Evolutionary conservation across 2,797 vertebrate genomes (phyloP), one percentile per base, ranked within the genome.

Genomic region (Danio kyathit): DNA sequence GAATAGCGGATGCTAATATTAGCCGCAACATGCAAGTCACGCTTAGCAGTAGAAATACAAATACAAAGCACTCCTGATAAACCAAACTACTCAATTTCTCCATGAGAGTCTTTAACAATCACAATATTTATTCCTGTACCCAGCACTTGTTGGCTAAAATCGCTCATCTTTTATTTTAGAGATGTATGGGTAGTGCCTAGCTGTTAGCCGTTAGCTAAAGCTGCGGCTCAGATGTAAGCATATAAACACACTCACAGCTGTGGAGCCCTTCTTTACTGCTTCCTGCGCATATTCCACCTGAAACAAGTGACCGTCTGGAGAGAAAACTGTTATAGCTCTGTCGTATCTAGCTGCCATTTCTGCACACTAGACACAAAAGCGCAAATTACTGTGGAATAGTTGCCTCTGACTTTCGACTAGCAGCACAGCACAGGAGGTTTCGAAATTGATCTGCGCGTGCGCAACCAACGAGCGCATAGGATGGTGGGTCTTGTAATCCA

Each of bases 271-370:
- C 88, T 97, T 96, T 80, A 97, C 96, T 0, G 96, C 96, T 80
- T 97, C 96, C 80, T 96, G 96, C 5, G 96, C 96, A 84, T 97
- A 97, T 86, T 97, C 96, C 83, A 97, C 96, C 91, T 97, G 96
- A 65, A 97, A 97, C 2, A 97, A 93, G 76, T 97, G 96, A 0
- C 96, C 96, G 0, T 97, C 96, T 0, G 96, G 96, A 17, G 96
- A 97, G 81, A 97, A 97, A 0, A 97, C 96, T 2, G 96, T 97
- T 59, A 97, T 97, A 0, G 96, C 96, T 84, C 96, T 92, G 84
- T 97, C 96, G 56, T 97, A 97, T 87, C 95, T 91, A 70, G 96
- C 94, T 61, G 95, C 93, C 96, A 97, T 96, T 51, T 78, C 54
- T 79, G 64, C 66, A 51, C 76, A 76, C 65, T 79, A 69, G 48